These are phyloP conservation scores for Harpalus rufipes DNA, from an alignment of 2,888 invertebrate genomes.

Conservation along the genomic window DNA sequence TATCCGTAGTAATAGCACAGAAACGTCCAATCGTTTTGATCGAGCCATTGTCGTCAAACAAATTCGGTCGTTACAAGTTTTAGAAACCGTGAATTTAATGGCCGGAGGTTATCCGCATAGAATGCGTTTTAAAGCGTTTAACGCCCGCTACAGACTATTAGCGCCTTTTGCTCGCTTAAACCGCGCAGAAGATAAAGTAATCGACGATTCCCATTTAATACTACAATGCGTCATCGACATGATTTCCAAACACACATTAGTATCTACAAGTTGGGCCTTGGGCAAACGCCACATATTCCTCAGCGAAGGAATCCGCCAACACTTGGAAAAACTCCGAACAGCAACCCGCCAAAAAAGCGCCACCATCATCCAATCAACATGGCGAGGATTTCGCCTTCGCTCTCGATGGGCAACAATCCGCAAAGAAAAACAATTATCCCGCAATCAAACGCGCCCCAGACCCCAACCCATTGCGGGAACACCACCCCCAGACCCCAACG, in stretches of 20 bases:
- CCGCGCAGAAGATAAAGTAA: slow-evolving; percentile 85
- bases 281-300: slow-evolving; percentile 96
- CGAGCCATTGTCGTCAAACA: slow-evolving; percentile 91
- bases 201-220: slow-evolving; percentile 88
- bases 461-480: slow-evolving; percentile 95
- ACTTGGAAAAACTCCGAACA: slow-evolving; percentile 89
- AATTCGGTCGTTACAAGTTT: slow-evolving; percentile 90
- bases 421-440: slow-evolving; percentile 72
- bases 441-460: slow-evolving; percentile 81
- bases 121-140: slow-evolving; percentile 96
- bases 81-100: slow-evolving; percentile 97
- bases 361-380: slow-evolving; percentile 89
- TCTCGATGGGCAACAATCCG: slow-evolving; percentile 83
- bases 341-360: slow-evolving; percentile 90
- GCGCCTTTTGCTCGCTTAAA: slow-evolving; percentile 87
- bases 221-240: slow-evolving; percentile 85
- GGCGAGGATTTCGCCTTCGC: slow-evolving; percentile 89
- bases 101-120: slow-evolving; percentile 96
- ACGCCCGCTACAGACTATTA: slow-evolving; percentile 89
- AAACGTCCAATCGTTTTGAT: slow-evolving; percentile 91
- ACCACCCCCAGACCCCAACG: slow-evolving; percentile 88
- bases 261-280: slow-evolving; percentile 91
- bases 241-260: slow-evolving; percentile 79
- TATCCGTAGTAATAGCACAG: slow-evolving; percentile 91
- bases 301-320: slow-evolving; percentile 95